These are phyloP conservation scores for Hypsopygia costalis DNA, from an alignment of 2,888 invertebrate species.

Conservation along the genomic window DNA sequence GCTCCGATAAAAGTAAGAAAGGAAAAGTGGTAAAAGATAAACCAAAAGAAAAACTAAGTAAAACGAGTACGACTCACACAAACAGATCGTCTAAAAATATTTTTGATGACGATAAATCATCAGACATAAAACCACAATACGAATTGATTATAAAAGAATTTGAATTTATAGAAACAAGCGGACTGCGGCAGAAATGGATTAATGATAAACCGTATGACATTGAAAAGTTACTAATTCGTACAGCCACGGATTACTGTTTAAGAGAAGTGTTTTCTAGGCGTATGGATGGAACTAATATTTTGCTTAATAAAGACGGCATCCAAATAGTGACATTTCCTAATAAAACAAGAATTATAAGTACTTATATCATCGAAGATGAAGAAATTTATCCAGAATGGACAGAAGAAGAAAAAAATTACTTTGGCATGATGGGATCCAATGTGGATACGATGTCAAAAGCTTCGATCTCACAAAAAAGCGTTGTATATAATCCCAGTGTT, in stretches of 20 bases:
- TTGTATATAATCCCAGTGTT: constrained; percentile 21
- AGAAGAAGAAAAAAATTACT: constrained; percentile 49
- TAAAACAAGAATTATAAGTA: constrained; percentile 59
- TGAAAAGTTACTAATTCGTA: constrained; percentile 56
- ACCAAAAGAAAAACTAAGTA: constrained; percentile 31
- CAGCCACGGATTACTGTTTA: constrained; percentile 62
- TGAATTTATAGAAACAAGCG: constrained; percentile 51
- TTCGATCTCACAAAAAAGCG: constrained; percentile 43
- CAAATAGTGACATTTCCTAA: constrained; percentile 60
- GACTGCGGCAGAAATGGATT: constrained; percentile 50
- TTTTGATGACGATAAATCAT: constrained; percentile 26
- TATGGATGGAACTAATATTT: constrained; percentile 60
- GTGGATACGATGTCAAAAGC: constrained; percentile 35
- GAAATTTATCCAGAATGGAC: constrained; percentile 68
- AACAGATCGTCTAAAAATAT: constrained; percentile 37
- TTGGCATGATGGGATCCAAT: constrained; percentile 37
- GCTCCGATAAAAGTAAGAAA: constrained; percentile 49
- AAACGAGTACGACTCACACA: constrained; percentile 24
- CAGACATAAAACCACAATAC: constrained; percentile 31
- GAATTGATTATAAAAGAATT: constrained; percentile 57
- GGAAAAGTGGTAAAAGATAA: constrained; percentile 39
- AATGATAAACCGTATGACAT: constrained; percentile 33
- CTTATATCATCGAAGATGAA: constrained; percentile 47
- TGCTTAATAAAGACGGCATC: constrained; percentile 63
- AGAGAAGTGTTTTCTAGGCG: constrained; percentile 65